Percentiles rank a stretch among this genome's conserved stretches.
phyloP scores from a whole-genome alignment of 1,140 invertebrate genomes.

The Tetramorium simillimum region DNA sequence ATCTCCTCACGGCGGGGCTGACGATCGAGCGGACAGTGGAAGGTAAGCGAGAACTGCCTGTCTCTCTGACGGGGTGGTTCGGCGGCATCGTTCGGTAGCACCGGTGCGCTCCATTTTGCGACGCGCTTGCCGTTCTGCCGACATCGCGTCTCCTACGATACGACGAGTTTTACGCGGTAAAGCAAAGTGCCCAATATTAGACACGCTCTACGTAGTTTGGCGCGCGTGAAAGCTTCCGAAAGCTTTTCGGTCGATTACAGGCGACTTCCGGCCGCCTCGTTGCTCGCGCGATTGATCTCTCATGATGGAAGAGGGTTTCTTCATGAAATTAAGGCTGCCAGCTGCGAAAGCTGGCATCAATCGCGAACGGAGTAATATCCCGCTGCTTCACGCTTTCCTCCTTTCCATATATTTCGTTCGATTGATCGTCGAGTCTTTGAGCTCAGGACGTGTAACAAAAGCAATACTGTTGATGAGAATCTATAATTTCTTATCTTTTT shows the following conservation, averaged over 20 bases:
- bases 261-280: background rate
- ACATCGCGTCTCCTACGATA: no score
- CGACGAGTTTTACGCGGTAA: no score
- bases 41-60: constrained; percentile 62
- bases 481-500: background rate
- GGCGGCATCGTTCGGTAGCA: no score
- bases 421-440: background rate
- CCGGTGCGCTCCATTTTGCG: background rate
- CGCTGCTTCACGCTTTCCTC: background rate
- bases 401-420: background rate
- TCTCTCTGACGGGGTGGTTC: background rate
- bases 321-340: background rate
- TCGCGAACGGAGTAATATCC: background rate
- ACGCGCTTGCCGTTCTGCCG: background rate
- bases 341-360: background rate
- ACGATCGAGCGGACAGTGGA: constrained; percentile 68
- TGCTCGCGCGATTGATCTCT: background rate
- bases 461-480: background rate
- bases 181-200: no score
- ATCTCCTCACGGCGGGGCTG: constrained; percentile 61
- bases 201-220: background rate
- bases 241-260: background rate
- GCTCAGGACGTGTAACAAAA: background rate
- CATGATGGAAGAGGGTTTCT: background rate
- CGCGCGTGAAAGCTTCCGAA: background rate